Conservation (phyloP, 2,113 vertebrate species). For the Urocolius indicus region DNA sequence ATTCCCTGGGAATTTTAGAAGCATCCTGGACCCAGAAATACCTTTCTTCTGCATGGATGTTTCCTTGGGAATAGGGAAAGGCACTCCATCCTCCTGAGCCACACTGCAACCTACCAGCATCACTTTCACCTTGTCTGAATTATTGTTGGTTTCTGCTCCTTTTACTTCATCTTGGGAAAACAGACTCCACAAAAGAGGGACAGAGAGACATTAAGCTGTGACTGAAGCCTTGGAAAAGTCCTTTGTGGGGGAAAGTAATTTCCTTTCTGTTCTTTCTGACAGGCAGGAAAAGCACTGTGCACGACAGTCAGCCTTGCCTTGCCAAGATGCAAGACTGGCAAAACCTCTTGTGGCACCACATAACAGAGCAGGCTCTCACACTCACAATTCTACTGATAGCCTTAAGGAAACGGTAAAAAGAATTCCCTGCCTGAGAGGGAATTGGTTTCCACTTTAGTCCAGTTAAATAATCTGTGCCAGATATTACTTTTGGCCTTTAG, state of each 20-base stretch:
- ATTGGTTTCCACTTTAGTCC: slow-evolving; percentile 6
- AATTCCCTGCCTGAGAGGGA: slow-evolving; percentile 3
- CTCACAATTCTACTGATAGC: neutral
- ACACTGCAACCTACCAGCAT: neutral
- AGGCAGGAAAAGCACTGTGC: neutral
- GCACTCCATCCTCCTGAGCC: neutral
- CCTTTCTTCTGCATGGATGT: neutral
- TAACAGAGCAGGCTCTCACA: neutral
- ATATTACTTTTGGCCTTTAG: slow-evolving; percentile 36
- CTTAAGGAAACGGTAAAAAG: neutral
- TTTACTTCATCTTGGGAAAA: neutral
- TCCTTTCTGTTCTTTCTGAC: neutral
- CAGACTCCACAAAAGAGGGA: neutral
- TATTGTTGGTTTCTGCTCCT: neutral
- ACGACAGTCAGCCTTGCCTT: neutral
- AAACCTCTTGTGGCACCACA: neutral
- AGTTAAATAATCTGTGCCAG: slow-evolving; percentile 52
- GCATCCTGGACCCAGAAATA: neutral
- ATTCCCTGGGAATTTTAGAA: neutral
- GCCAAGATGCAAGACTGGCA: neutral
- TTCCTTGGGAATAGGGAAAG: neutral
- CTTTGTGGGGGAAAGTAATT: neutral
- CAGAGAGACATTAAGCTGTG: neutral
- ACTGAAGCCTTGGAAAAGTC: neutral
- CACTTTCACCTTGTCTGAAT: neutral